A percentile compares a stretch with the other conserved stretches of the same genome.
These are phyloP conservation scores for Silurus aristotelis DNA, from an alignment of 2,797 vertebrate species.

Conservation along the genomic window DNA sequence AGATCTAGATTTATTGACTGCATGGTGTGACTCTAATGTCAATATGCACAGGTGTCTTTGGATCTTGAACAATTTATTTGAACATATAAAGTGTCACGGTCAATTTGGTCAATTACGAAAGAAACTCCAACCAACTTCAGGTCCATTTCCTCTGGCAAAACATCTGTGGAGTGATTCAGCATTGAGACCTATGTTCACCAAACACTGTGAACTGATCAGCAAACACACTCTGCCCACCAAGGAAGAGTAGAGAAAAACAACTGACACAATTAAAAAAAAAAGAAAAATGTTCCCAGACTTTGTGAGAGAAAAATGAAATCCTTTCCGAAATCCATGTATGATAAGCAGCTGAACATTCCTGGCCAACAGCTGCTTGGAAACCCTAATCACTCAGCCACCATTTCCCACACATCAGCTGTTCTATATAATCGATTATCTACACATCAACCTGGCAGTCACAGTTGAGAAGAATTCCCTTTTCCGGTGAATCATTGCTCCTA, in stretches of 20 bases:
- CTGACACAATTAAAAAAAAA: background rate
- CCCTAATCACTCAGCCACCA: background rate
- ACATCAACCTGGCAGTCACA: slow-evolving; percentile 12
- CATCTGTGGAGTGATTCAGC: slow-evolving; percentile 38
- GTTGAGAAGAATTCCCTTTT: background rate
- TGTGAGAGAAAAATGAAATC: background rate
- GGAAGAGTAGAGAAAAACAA: background rate
- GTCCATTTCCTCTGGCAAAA: slow-evolving; percentile 61
- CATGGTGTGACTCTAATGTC: background rate
- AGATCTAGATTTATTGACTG: slow-evolving; percentile 13
- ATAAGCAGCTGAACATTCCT: slow-evolving; percentile 3
- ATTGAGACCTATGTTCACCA: slow-evolving; percentile 57
- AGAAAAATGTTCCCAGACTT: slow-evolving; percentile 17
- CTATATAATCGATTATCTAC: slow-evolving; percentile 19
- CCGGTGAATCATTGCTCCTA: background rate
- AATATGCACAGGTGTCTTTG: background rate
- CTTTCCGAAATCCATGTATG: background rate
- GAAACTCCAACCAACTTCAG: slow-evolving; percentile 59
- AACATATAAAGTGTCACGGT: slow-evolving; percentile 41
- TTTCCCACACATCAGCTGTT: slow-evolving; percentile 24
- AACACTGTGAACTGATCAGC: slow-evolving; percentile 29
- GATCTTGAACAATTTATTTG: slow-evolving; percentile 24
- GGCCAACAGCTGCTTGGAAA: slow-evolving; percentile 6
- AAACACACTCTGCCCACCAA: slow-evolving; percentile 41
- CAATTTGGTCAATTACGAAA: slow-evolving; percentile 40